These are phyloP conservation scores for Cebus imitator DNA, from an alignment of 2,113 vertebrate species.

Conservation along the genomic window DNA sequence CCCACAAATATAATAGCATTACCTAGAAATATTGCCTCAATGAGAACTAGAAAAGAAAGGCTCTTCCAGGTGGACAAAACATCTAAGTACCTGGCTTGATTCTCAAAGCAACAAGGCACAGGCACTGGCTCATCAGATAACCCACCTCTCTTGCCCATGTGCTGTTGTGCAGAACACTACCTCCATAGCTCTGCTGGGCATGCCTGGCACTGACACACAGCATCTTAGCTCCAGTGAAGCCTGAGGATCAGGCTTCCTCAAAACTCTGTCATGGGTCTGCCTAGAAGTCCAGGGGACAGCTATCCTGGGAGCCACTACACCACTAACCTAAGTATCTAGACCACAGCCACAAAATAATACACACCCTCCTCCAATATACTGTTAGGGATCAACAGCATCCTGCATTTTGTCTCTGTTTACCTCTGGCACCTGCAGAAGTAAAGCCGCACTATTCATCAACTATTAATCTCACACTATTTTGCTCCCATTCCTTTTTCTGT, in stretches of 20 bases:
- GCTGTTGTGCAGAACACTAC: not conserved
- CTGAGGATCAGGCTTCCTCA: rapidly evolving
- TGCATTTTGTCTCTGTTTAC: not conserved
- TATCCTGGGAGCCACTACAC: not conserved
- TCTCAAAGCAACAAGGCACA: no score
- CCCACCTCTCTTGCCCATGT: not conserved
- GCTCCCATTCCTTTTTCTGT: not conserved
- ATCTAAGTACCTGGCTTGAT: not conserved
- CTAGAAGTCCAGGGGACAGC: not conserved
- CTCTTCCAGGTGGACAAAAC: not conserved
- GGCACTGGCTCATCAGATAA: not conserved
- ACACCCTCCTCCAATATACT: not conserved
- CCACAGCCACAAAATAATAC: not conserved
- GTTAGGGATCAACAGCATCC: no score
- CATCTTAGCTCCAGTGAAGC: not conserved
- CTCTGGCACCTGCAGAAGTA: not conserved
- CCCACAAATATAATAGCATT: not conserved
- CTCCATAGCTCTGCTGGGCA: not conserved
- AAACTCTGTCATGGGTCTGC: not conserved
- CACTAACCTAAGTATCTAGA: not conserved
- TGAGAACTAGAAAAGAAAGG: not conserved
- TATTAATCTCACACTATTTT: not conserved
- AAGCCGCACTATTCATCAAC: not conserved
- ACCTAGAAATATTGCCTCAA: not conserved
- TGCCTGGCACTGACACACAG: not conserved